Percentiles rank a stretch among this genome's conserved stretches.
Evolutionary conservation across 53 echinoderm and acorn worm genomes (phyloP).

Genomic region (Temnopleurus reevesii): DNA sequence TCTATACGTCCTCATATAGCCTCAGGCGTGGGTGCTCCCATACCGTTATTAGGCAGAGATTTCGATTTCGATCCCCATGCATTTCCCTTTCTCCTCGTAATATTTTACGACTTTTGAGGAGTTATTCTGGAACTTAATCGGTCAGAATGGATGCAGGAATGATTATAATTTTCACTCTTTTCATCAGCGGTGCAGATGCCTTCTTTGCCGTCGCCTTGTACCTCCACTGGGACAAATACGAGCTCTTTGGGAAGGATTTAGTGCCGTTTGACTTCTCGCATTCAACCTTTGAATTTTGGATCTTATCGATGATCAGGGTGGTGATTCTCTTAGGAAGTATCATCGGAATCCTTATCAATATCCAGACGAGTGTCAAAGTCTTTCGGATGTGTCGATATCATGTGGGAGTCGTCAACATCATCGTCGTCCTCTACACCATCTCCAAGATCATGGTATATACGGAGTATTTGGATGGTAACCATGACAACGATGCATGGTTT

Average conservation of each 20-base stretch:
- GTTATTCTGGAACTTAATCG: too few relatives aligned
- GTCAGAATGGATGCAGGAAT: too few relatives aligned
- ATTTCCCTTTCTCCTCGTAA: too few relatives aligned
- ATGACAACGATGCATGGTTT: conserved; percentile 69
- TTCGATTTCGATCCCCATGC: too few relatives aligned
- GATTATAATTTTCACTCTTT: not conserved
- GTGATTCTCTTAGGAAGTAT: not conserved
- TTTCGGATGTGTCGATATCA: not conserved
- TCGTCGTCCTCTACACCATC: conserved; percentile 26
- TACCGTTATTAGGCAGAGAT: too few relatives aligned
- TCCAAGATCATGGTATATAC: conserved; percentile 71
- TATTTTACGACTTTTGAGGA: too few relatives aligned
- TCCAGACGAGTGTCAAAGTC: not conserved
- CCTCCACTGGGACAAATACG: not conserved
- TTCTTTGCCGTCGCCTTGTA: not conserved
- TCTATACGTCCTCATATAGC: too few relatives aligned
- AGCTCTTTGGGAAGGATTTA: not conserved
- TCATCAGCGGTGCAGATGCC: conserved; percentile 3
- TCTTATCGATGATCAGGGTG: conserved; percentile 15
- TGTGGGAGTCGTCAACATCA: not conserved
- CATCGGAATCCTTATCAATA: not conserved
- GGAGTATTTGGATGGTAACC: conserved; percentile 50
- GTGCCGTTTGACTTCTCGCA: not conserved
- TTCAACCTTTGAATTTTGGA: conserved; percentile 34
- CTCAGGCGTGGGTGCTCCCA: too few relatives aligned